Evolutionary conservation across 2,888 invertebrate species (phyloP), one percentile per base, ranked within the genome.

Genomic region (Lagria hirta): DNA sequence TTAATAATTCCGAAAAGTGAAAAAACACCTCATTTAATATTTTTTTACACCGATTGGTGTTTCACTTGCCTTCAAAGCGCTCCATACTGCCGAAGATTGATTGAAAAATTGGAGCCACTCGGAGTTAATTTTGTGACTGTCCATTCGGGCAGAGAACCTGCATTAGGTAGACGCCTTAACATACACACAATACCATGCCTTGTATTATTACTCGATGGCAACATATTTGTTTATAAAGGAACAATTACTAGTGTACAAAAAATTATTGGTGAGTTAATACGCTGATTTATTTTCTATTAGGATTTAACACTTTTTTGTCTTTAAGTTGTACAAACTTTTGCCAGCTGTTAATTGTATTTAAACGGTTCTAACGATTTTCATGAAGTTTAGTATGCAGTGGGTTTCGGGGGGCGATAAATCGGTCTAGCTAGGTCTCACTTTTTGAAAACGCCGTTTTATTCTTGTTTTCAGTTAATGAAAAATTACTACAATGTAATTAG

Each of bases 1-100:
- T 83, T 83, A 45, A 79, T 95, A 52, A 69, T 93, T 36, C 90
- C 92, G 48, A 90, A 89, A 66, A 94, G 92, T 65, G 75, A 79
- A 43, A 82, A 81, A 49, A 85, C 85, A 18, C 93, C 95, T 5
- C 86, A 91, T 44, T 73, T 97, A 42, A 79, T 97, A 30, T 81
- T 96, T 56, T 91, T 93, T 69, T 97, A 94, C 72, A 87, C 90
- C 4, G 95, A 96, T 70, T 94, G 92, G 88, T 97, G 96, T 68
- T 90, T 93, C 69, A 83, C 89, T 30, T 97, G 96, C 69, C 82
- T 92, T 50, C 86, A 84, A 60, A 84, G 88, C n/a, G 91, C 93
- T 28, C 86, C 86, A 1, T 80, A 88, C 5, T 91, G 94, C 81
- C 79, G 89, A 32, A 81, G 88, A 50, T 75, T 96, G 34, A 84